Conservation (phyloP, 1,140 invertebrate species). For the Lethocerus indicus region DNA sequence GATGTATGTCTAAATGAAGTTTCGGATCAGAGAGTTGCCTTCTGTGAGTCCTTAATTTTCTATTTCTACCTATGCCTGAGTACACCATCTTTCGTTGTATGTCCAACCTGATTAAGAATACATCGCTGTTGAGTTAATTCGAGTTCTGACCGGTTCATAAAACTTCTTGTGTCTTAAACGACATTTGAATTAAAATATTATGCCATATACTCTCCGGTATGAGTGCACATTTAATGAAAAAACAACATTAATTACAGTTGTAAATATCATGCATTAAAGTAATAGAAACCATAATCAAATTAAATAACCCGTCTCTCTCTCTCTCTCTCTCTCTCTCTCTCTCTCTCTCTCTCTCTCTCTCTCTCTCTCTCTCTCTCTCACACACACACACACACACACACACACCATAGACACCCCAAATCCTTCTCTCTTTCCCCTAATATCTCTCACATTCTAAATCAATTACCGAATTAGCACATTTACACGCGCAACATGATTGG, state of each 20-base stretch:
- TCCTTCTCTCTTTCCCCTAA: too few species aligned
- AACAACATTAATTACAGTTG: too few species aligned
- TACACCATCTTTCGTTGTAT: constrained; percentile 20
- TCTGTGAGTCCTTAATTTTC: constrained; percentile 28
- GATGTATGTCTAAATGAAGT: constrained; percentile 31
- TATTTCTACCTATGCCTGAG: constrained; percentile 20
- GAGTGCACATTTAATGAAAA: too few species aligned
- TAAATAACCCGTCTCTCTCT: too few species aligned
- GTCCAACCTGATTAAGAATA: constrained; percentile 16
- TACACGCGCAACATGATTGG: too few species aligned
- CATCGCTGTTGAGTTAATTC: too few species aligned
- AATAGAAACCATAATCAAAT: too few species aligned
- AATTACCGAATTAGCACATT: too few species aligned
- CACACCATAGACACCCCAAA: too few species aligned
- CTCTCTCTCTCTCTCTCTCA: neutral
- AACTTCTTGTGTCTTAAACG: neutral
- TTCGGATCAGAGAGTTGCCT: constrained; percentile 33
- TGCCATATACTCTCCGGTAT: too few species aligned
- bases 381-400: neutral
- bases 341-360: constrained; percentile 1
- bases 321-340: constrained; percentile 1
- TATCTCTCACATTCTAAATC: too few species aligned
- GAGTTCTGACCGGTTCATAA: too few species aligned
- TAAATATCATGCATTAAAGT: neutral
- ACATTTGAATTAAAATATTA: neutral